Percentiles rank a stretch among this genome's conserved stretches.
phyloP scores from a whole-genome alignment of 2,888 invertebrate genomes.

The Caenorhabditis sp. region DNA sequence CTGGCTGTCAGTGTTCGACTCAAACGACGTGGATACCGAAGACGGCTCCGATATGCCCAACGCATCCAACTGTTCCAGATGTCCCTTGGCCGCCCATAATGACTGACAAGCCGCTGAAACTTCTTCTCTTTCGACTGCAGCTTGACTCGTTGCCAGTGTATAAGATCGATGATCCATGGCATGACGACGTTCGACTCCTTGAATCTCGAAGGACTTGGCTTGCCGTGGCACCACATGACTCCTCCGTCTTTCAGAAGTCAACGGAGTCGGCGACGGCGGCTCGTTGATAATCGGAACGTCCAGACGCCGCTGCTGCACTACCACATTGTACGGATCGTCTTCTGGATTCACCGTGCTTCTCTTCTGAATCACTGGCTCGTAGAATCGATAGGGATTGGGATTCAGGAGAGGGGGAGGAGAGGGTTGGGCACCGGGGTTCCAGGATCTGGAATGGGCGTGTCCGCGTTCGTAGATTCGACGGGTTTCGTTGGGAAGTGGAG shows the following conservation, averaged over 20 bases:
- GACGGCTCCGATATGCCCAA: conserved; percentile 72
- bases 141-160: conserved; percentile 33
- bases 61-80: conserved; percentile 71
- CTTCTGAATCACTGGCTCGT: conserved; percentile 39
- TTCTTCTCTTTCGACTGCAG: conserved; percentile 39
- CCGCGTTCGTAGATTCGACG: conserved; percentile 71
- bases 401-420: conserved; percentile 54
- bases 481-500: conserved; percentile 66
- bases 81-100: conserved; percentile 71
- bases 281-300: conserved; percentile 62
- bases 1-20: conserved; percentile 71
- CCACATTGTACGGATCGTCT: conserved; percentile 22
- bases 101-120: conserved; percentile 69
- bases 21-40: conserved; percentile 72
- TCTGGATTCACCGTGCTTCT: conserved; percentile 6
- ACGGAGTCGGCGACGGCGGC: conserved; percentile 45
- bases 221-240: conserved; percentile 57
- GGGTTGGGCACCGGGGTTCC: conserved; percentile 69
- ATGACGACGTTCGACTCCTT: conserved; percentile 35
- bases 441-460: conserved; percentile 72
- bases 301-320: conserved; percentile 34
- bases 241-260: conserved; percentile 23
- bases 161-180: conserved; percentile 51
- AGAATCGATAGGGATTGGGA: conserved; percentile 54
- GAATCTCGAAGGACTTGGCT: conserved; percentile 70